Conservation (phyloP, 2,888 invertebrate species). For the Chrysolina haemoptera region DNA sequence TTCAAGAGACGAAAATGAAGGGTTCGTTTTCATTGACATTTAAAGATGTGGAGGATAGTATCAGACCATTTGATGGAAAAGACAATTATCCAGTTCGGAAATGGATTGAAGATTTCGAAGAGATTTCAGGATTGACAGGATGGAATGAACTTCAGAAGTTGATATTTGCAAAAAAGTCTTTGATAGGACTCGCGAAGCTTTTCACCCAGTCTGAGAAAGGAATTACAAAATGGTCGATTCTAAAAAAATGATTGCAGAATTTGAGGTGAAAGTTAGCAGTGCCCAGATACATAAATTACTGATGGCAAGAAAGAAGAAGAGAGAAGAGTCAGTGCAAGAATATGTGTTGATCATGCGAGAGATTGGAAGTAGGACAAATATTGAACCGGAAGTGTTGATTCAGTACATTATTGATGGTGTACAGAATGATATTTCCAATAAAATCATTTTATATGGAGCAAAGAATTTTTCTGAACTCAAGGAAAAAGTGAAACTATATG, state of each 20-base stretch:
- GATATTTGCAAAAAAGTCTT: constrained; percentile 57
- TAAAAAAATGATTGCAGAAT: constrained; percentile 53
- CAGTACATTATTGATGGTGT: constrained; percentile 66
- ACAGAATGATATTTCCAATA: constrained; percentile 50
- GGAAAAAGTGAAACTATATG: constrained; percentile 4
- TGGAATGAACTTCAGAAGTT: constrained; percentile 56
- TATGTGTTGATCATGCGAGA: constrained; percentile 65
- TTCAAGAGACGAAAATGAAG: too few relatives aligned
- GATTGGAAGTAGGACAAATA: constrained; percentile 59
- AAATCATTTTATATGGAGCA: constrained; percentile 53
- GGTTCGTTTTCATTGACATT: constrained; percentile 47
- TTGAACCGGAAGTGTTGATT: constrained; percentile 62
- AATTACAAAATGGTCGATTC: constrained; percentile 50
- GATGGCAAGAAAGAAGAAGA: constrained; percentile 57
- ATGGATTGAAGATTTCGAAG: constrained; percentile 58
- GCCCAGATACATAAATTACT: constrained; percentile 50
- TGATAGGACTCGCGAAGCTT: constrained; percentile 56
- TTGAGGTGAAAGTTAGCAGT: constrained; percentile 50
- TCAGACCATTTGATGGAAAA: constrained; percentile 52
- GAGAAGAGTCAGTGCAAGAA: constrained; percentile 62
- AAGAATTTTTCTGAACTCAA: constrained; percentile 38
- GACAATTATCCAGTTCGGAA: constrained; percentile 51
- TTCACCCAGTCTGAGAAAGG: constrained; percentile 54
- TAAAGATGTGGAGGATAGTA: constrained; percentile 54
- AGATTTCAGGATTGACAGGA: constrained; percentile 50